Conservation (phyloP, 2,113 vertebrate species). For the Pedionomus torquatus region DNA sequence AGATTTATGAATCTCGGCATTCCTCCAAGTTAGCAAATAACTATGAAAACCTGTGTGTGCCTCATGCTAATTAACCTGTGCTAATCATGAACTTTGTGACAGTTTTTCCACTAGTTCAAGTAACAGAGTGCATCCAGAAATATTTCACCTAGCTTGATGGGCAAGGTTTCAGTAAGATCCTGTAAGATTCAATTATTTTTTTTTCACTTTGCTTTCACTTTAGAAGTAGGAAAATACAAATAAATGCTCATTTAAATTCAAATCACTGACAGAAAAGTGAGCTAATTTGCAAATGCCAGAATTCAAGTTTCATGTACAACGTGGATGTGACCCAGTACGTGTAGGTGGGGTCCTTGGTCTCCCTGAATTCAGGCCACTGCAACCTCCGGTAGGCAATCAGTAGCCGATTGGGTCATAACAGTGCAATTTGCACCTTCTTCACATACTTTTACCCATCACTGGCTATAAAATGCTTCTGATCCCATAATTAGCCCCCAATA, state of each 20-base stretch:
- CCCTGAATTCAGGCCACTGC: neutral
- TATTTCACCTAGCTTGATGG: neutral
- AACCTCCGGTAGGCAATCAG: neutral
- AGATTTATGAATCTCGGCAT: neutral
- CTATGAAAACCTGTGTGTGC: neutral
- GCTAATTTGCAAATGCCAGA: neutral
- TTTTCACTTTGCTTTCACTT: neutral
- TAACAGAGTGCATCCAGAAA: neutral
- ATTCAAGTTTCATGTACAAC: neutral
- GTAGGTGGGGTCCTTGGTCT: neutral
- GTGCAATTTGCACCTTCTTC: neutral
- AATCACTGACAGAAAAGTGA: neutral
- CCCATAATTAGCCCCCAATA: neutral
- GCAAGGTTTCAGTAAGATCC: neutral
- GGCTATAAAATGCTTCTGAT: neutral
- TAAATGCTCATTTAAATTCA: neutral
- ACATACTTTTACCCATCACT: neutral
- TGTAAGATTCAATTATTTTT: neutral
- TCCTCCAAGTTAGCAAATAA: neutral
- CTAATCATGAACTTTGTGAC: neutral
- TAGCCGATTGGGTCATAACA: neutral
- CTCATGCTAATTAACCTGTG: neutral
- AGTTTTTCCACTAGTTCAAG: neutral
- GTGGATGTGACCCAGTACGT: neutral
- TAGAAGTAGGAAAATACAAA: neutral